phyloP scores from a whole-genome alignment of 2,113 vertebrate species.

The Lagenorhynchus albirostris region DNA sequence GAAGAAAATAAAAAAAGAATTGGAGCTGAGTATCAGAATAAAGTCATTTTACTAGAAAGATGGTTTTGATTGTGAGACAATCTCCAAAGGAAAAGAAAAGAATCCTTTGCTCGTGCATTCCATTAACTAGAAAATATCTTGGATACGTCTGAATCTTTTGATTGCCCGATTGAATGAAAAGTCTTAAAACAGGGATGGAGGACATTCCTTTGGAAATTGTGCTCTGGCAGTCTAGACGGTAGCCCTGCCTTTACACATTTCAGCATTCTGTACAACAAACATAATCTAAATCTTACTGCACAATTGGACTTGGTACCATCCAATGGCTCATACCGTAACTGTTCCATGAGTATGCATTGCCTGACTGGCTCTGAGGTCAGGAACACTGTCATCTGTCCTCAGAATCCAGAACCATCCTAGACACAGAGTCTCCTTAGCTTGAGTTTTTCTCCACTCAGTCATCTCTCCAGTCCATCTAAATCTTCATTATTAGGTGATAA shows the following conservation, averaged over 20 bases:
- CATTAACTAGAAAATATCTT: slow-evolving; percentile 59
- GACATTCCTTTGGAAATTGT: slow-evolving; percentile 33
- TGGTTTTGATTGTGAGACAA: slow-evolving; percentile 69
- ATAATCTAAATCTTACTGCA: not conserved
- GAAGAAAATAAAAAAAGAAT: slow-evolving; percentile 39
- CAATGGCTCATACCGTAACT: not conserved
- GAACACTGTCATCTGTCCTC: not conserved
- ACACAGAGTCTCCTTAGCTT: not conserved
- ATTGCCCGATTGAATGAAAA: slow-evolving; percentile 56
- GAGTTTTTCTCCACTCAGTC: not conserved
- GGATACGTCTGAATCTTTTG: slow-evolving; percentile 56
- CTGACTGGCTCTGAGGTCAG: not conserved
- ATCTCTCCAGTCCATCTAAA: not conserved
- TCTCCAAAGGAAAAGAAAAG: slow-evolving; percentile 59
- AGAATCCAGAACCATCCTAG: not conserved
- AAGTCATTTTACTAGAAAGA: slow-evolving; percentile 66
- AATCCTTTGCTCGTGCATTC: slow-evolving; percentile 51
- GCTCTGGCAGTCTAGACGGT: slow-evolving; percentile 43
- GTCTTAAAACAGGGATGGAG: slow-evolving; percentile 61
- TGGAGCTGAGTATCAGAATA: slow-evolving; percentile 46
- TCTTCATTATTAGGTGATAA: not conserved
- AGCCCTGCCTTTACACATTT: not conserved
- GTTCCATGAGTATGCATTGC: not conserved
- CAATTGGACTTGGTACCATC: not conserved
- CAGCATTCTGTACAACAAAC: not conserved